Evolutionary conservation across 2,888 invertebrate genomes (phyloP), one percentile per base, ranked within the genome.

Genomic region (Pimpla rufipes): DNA sequence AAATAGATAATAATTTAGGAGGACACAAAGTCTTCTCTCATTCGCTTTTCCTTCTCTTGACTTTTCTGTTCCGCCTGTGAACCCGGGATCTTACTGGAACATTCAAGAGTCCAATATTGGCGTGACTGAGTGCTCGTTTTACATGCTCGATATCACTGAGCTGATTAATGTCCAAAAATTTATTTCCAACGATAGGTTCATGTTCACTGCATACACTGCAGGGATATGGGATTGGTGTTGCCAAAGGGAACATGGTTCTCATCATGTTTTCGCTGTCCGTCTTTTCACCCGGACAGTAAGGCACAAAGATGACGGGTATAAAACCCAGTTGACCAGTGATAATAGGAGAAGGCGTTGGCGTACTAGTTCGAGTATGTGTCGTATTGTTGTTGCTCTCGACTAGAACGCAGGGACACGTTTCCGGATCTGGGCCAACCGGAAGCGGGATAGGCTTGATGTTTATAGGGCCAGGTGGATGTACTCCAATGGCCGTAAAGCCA

Each of bases 261-360:
- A 95, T 94, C 47, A 86, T 87, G 57, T 90, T 87, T 81, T 86
- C 83, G 42, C 87, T 87, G 59, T 90, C 88, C 23, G 92, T 94
- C 90, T 93, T 93, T 66, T 88, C 87, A 35, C 95, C 95, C 0
- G 95, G 95, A 88, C 96, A 96, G 89, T 95, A 95, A 0, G 96
- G 96, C 87, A 96, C 94, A 89, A 96, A 96, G 18, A 96, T 94
- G 2, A 96, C 96, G 0, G 96, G 96, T 87, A 96, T 94, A 86
- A 95, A 96, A 66, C 96, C 96, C 64, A 96, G 85, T 81, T 88
- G 90, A 75, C 90, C 91, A 78, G 87, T 87, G n/a, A 85, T 8
- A 50, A 90, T 42, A 23, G 89, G 90, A 75, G 91, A 89, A 66
- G 85, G 74, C 64, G 64, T 73, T 74, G 64, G 55, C 0, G 64